These are phyloP conservation scores for Pachypanchax playfairii DNA, from an alignment of 2,113 vertebrate genomes.

Conservation along the genomic window DNA sequence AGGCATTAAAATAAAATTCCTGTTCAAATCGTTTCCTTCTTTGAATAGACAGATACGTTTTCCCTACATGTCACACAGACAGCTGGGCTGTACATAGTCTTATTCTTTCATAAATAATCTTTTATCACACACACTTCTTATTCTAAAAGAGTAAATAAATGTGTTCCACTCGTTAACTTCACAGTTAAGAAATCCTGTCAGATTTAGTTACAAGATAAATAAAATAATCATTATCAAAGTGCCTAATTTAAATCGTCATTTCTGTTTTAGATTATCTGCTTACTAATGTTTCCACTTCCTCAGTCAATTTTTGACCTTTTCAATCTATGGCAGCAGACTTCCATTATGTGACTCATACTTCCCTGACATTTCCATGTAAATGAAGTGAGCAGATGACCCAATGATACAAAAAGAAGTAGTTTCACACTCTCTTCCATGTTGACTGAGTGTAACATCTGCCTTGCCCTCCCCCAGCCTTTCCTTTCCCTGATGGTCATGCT, in stretches of 20 bases:
- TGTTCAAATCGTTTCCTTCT: too few species aligned
- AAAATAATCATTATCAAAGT: constrained; percentile 6
- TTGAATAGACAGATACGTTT: too few species aligned
- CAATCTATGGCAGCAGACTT: background rate
- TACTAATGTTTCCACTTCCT: constrained; percentile 10
- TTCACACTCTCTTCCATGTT: constrained; percentile 8
- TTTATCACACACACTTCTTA: constrained; percentile 6
- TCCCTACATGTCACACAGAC: too few species aligned
- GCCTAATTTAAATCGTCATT: background rate
- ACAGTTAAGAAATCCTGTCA: background rate
- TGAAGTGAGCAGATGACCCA: constrained; percentile 9
- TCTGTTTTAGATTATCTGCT: background rate
- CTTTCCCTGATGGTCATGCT: background rate
- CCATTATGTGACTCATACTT: background rate
- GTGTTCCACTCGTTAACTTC: background rate
- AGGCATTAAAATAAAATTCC: background rate
- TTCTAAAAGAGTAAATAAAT: constrained; percentile 2
- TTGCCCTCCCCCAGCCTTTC: background rate
- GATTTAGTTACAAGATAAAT: background rate
- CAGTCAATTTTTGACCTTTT: constrained; percentile 6
- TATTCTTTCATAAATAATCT: constrained; percentile 12
- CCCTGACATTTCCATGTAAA: constrained; percentile 22
- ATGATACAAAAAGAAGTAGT: constrained; percentile 25
- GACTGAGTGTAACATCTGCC: background rate
- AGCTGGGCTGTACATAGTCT: constrained; percentile 6